Conservation (phyloP, 2,888 invertebrate genomes). For the Melipona beecheii region DNA sequence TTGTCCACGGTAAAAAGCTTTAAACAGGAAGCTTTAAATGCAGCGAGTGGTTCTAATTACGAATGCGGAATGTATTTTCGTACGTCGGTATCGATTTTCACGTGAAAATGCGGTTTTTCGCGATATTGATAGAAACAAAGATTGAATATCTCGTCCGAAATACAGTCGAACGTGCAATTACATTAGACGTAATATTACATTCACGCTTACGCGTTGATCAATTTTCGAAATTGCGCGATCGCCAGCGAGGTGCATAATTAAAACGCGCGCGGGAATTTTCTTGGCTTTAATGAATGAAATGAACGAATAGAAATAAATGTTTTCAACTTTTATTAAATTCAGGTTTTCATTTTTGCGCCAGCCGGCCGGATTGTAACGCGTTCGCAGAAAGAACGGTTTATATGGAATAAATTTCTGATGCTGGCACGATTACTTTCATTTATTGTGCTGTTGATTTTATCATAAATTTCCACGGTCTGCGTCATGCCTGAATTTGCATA, state of each 20-base stretch:
- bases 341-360: neutral
- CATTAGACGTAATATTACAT: neutral
- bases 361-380: neutral
- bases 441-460: neutral
- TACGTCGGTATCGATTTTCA: neutral
- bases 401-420: neutral
- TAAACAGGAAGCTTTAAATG: neutral
- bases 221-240: neutral
- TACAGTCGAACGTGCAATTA: neutral
- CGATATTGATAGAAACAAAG: constrained; percentile 1
- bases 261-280: neutral
- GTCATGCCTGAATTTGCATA: neutral
- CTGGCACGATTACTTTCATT: neutral
- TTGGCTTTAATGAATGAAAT: neutral
- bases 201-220: constrained; percentile 2
- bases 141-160: neutral
- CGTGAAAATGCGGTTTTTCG: neutral
- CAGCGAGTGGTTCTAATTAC: neutral
- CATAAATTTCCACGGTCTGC: neutral
- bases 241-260: neutral
- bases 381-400: neutral
- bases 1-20: neutral
- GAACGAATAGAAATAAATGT: neutral
- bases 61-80: neutral
- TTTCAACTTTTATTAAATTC: neutral